phyloP scores from a whole-genome alignment of 2,888 invertebrate genomes.

The Hirtodrosophila trivittata region DNA sequence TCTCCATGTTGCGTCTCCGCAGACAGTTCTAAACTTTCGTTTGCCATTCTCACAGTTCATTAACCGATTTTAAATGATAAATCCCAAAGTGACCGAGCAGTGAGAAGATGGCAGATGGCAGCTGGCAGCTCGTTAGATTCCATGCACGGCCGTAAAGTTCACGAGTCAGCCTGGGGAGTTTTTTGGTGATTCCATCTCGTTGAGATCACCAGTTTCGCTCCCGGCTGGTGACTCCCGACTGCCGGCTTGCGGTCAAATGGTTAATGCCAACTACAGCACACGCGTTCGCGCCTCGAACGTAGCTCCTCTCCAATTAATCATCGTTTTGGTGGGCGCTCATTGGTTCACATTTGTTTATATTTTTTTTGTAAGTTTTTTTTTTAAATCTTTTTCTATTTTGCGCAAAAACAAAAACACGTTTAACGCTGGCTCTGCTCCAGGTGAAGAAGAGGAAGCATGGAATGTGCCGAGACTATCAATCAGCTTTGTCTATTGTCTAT shows the following conservation, averaged over 20 bases:
- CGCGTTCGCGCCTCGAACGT: slow-evolving; percentile 40
- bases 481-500: slow-evolving; percentile 70
- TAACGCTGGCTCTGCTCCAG: slow-evolving; percentile 42
- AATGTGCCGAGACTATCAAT: slow-evolving; percentile 79
- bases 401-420: slow-evolving; percentile 75
- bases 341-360: slow-evolving; percentile 51
- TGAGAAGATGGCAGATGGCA: neutral
- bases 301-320: slow-evolving; percentile 68
- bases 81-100: slow-evolving; percentile 9
- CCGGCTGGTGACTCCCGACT: slow-evolving; percentile 7
- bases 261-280: slow-evolving; percentile 33
- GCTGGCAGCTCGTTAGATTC: slow-evolving; percentile 19
- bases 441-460: slow-evolving; percentile 52
- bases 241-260: slow-evolving; percentile 44
- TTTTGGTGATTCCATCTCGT: no score
- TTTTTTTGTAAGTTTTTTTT: slow-evolving; percentile 3
- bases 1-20: slow-evolving; percentile 14
- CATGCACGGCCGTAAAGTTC: slow-evolving; percentile 21
- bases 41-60: slow-evolving; percentile 64
- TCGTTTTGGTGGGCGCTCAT: slow-evolving; percentile 52
- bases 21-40: slow-evolving; percentile 46
- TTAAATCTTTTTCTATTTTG: slow-evolving; percentile 17
- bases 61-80: slow-evolving; percentile 72
- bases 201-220: slow-evolving; percentile 1
- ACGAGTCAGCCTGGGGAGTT: slow-evolving; percentile 30